Conservation (phyloP, 2,888 invertebrate genomes). For the Agonopterix arenella region DNA sequence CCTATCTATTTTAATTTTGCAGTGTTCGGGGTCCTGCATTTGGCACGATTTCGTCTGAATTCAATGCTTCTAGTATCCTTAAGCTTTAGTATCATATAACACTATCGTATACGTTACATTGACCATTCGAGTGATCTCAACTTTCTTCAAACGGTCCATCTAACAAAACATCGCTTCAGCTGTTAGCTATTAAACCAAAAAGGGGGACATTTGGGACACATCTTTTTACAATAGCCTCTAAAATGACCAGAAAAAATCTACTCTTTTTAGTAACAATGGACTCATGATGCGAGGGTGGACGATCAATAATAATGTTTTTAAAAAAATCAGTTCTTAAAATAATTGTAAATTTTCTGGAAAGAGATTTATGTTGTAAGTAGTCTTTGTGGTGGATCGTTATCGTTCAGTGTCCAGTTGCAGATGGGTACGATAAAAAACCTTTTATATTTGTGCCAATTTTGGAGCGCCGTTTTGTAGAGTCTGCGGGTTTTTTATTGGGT, state of each 20-base stretch:
- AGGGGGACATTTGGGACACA: constrained; percentile 58
- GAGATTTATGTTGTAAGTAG: constrained; percentile 69
- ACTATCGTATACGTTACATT: too few relatives aligned
- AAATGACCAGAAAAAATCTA: constrained; percentile 70
- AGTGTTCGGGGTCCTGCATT: too few relatives aligned
- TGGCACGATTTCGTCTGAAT: too few relatives aligned
- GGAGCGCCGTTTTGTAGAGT: constrained; percentile 14
- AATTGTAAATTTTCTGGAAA: constrained; percentile 65
- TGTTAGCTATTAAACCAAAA: constrained; percentile 56
- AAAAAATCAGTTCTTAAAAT: constrained; percentile 56
- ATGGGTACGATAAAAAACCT: constrained; percentile 44
- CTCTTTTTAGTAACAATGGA: constrained; percentile 62
- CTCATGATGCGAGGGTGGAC: constrained; percentile 68
- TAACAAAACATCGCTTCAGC: constrained; percentile 43
- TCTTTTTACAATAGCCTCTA: constrained; percentile 66
- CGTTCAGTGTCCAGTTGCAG: constrained; percentile 66
- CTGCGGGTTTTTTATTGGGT: constrained; percentile 13
- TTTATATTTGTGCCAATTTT: constrained; percentile 35
- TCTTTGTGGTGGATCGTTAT: constrained; percentile 59
- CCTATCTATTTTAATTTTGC: too few relatives aligned
- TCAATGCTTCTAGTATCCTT: too few relatives aligned
- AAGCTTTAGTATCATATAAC: too few relatives aligned
- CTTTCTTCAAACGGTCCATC: constrained; percentile 23
- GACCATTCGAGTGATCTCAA: too few relatives aligned
- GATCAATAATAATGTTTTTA: constrained; percentile 56